phyloP scores from a whole-genome alignment of 2,113 vertebrate genomes.

The Illadopsis cleaveri region DNA sequence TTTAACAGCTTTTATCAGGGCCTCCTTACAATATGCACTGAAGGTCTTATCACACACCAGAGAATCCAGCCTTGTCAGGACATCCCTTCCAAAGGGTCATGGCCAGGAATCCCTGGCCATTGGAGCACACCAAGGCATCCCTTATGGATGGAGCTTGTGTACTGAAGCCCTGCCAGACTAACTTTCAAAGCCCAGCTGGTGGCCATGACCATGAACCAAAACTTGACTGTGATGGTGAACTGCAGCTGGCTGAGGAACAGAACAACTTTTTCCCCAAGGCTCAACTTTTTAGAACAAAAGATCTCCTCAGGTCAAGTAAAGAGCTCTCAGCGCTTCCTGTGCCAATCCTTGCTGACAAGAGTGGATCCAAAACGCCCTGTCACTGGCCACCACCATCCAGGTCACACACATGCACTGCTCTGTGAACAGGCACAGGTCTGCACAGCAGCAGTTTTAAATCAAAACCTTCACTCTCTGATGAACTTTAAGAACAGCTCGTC shows the following conservation, averaged over 20 bases:
- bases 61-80: neutral
- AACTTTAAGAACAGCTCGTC: neutral
- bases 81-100: neutral
- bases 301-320: neutral
- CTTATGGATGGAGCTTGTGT: neutral
- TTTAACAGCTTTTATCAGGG: neutral
- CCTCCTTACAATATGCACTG: neutral
- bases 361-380: neutral
- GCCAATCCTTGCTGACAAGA: neutral
- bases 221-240: neutral
- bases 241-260: neutral
- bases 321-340: neutral
- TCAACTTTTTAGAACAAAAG: neutral
- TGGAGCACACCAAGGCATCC: neutral
- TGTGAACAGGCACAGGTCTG: neutral
- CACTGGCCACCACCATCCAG: neutral
- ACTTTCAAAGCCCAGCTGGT: neutral
- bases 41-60: neutral
- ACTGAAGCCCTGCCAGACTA: neutral
- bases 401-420: neutral
- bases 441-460: neutral
- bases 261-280: neutral
- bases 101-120: neutral
- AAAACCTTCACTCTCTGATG: neutral
- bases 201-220: neutral